phyloP scores from a whole-genome alignment of 2,888 invertebrate genomes.

The Camptogramma bilineatum region DNA sequence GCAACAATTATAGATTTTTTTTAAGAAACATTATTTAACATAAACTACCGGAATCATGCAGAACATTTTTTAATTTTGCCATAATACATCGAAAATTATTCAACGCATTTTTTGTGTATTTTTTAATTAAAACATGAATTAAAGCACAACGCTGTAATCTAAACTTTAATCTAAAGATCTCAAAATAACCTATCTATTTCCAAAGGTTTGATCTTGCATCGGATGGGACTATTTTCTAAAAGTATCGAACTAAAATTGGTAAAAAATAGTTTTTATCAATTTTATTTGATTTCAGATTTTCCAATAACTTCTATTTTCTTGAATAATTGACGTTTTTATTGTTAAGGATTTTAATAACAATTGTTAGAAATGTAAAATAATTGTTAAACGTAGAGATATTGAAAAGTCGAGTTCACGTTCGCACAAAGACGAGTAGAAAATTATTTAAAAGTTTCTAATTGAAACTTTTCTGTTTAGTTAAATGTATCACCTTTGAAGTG shows the following conservation, averaged over 20 bases:
- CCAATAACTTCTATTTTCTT: conserved; percentile 49
- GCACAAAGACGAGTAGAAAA: conserved; percentile 77
- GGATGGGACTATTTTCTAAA: conserved; percentile 22
- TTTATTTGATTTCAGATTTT: conserved; percentile 37
- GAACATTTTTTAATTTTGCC: conserved; percentile 20
- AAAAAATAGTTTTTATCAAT: conserved; percentile 28
- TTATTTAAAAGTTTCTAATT: conserved; percentile 30
- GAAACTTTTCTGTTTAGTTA: conserved; percentile 19
- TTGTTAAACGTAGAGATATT: conserved; percentile 71
- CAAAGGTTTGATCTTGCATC: conserved; percentile 19
- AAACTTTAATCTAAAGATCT: conserved; percentile 19
- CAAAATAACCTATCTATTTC: conserved; percentile 18
- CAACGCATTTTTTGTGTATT: conserved; percentile 18
- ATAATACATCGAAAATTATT: conserved; percentile 32
- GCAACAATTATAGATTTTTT: conserved; percentile 23
- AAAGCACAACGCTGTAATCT: conserved; percentile 38
- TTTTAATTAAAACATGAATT: conserved; percentile 14
- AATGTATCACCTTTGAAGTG: background rate
- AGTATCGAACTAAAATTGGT: conserved; percentile 29
- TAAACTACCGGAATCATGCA: background rate
- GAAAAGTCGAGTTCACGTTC: conserved; percentile 72
- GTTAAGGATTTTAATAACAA: conserved; percentile 55
- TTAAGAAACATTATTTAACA: conserved; percentile 10
- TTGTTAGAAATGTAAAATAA: conserved; percentile 59
- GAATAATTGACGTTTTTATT: conserved; percentile 66